Evolutionary conservation across 2,113 vertebrate species (phyloP), one percentile per base, ranked within the genome.

Genomic region (Pituophis catenifer): DNA sequence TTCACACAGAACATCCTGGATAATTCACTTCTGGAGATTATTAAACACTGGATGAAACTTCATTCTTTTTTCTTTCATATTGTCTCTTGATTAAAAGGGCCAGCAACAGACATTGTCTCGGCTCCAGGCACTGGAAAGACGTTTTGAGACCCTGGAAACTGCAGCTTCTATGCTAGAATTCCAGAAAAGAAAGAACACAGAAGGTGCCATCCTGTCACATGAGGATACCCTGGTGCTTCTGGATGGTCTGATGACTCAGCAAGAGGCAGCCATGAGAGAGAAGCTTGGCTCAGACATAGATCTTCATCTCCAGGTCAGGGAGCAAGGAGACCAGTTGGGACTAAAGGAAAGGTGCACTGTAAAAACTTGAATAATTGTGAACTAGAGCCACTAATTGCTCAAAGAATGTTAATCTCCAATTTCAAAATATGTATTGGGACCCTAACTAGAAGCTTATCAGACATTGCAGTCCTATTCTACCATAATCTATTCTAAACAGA

Each of bases 51-150:
- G 24, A 50, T 33, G 38, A 50, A 24, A 52, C 57, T 23, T 12
- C 5, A 59, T 1, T 95, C 3, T 33, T 57, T 65, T 81, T 24
- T 50, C 38, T 93, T 88, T 93, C 87, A 29, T 0, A 0, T 21
- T 7, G 1, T 5, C 0, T 23, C 95, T 94, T 96, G 90, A 19
- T 44, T 29, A 26, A 48, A 23, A 95, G 97, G 94, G 94, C 0
- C 97, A 97, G 88, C 97, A 98, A 89, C 94, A 1, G 57, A 50
- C 98, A 33, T 95, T 98, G 94, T 96, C 96, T 92, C 96, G 70
- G 15, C 95, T 98, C 8, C 97, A 98, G 62, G 94, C 97, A 1
- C 95, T 98, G 94, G 98, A 98, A 94, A 97, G 96, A 94, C 97
- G 97, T 54, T 97, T 98, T 2, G 96, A 97, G 24, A 92, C 92